Conservation (phyloP, 2,888 invertebrate species). For the Drosophila pseudotakahashii region DNA sequence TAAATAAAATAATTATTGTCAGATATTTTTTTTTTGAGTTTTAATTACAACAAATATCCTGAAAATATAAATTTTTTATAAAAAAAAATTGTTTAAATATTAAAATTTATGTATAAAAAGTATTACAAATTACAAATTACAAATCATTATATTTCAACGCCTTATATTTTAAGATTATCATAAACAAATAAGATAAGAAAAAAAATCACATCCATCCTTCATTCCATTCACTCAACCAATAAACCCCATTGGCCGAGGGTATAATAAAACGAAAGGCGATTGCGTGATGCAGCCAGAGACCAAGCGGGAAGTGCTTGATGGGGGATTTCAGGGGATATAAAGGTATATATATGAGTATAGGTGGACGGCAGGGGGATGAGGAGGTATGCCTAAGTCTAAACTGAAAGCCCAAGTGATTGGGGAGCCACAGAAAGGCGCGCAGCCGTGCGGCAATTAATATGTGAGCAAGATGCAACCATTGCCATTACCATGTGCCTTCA, state of each 20-base stretch:
- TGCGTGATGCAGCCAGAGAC: slow-evolving; percentile 53
- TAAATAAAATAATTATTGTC: too few species aligned
- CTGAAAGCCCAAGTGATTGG: slow-evolving; percentile 43
- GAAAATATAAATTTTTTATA: too few species aligned
- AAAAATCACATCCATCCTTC: neutral
- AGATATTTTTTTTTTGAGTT: too few species aligned
- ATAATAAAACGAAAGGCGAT: slow-evolving; percentile 45
- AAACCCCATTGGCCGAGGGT: slow-evolving; percentile 22
- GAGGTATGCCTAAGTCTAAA: slow-evolving; percentile 20
- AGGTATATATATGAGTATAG: neutral
- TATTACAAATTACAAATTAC: too few species aligned
- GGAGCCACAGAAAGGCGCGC: slow-evolving; percentile 76
- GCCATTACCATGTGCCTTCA: slow-evolving; percentile 80
- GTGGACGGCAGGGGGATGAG: too few species aligned
- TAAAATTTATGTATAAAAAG: too few species aligned
- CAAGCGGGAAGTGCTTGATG: slow-evolving; percentile 25
- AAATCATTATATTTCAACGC: neutral
- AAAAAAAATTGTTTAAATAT: too few species aligned
- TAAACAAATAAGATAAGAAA: slow-evolving; percentile 3
- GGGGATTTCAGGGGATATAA: slow-evolving; percentile 17
- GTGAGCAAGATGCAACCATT: slow-evolving; percentile 80
- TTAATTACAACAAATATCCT: too few species aligned
- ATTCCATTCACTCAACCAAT: slow-evolving; percentile 1
- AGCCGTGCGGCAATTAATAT: slow-evolving; percentile 80
- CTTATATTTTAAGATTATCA: too few species aligned